These are phyloP conservation scores for Chaunax sp. DNA, from an alignment of 2,797 vertebrate species.

Conservation along the genomic window DNA sequence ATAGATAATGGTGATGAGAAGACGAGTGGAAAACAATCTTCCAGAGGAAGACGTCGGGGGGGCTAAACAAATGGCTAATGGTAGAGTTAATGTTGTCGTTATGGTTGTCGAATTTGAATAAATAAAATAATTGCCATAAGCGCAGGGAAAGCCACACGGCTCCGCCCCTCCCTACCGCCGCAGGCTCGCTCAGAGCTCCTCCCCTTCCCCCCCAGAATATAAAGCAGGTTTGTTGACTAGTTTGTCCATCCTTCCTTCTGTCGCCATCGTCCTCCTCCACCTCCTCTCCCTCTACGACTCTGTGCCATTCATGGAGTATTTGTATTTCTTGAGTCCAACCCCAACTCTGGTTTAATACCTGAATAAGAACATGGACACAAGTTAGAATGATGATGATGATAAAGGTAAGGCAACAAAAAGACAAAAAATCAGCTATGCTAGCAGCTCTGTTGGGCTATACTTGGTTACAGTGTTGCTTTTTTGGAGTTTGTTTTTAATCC, in stretches of 20 bases:
- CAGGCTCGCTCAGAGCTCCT: conserved; percentile 66
- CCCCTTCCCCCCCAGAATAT: conserved; percentile 64
- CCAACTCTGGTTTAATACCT: conserved; percentile 89
- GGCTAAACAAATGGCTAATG: conserved; percentile 55
- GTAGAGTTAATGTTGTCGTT: conserved; percentile 74
- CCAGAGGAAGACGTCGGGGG: conserved; percentile 10
- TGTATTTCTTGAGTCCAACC: conserved; percentile 59
- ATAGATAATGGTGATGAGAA: conserved; percentile 48
- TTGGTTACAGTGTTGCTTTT: too few relatives aligned
- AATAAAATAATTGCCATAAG: conserved; percentile 91
- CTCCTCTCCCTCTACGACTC: conserved; percentile 67
- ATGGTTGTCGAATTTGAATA: conserved; percentile 85
- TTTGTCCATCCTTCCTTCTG: conserved; percentile 51
- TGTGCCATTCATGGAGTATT: conserved; percentile 74
- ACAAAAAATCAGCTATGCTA: too few relatives aligned
- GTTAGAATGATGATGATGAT: not conserved
- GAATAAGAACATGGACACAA: conserved; percentile 14
- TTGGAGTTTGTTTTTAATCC: too few relatives aligned
- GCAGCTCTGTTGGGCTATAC: too few relatives aligned
- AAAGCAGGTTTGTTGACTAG: conserved; percentile 72
- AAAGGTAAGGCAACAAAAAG: not conserved
- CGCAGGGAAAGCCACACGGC: conserved; percentile 66
- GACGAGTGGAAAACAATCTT: conserved; percentile 28
- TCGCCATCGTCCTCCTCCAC: not conserved
- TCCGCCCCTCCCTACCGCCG: conserved; percentile 56